phyloP scores from a whole-genome alignment of 2,797 vertebrate species.

The Aphelocoma californica region DNA sequence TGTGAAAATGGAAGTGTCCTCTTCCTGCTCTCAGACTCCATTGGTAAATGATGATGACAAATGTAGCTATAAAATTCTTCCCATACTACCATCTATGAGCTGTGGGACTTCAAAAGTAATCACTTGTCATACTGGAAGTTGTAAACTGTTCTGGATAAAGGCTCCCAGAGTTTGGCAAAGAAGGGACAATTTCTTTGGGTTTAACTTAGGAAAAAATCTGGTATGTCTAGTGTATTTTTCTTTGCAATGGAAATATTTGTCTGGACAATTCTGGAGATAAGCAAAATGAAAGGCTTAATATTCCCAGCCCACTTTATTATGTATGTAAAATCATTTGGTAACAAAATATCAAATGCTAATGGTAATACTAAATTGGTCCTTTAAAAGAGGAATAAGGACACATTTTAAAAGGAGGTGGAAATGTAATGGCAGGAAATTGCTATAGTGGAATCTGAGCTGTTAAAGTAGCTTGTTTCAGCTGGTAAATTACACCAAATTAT shows the following conservation, averaged over 20 bases:
- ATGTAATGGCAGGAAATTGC: background rate
- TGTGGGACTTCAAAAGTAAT: background rate
- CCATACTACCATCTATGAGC: fast-evolving
- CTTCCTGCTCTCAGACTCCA: background rate
- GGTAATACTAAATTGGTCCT: background rate
- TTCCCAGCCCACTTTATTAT: background rate
- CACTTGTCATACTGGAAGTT: background rate
- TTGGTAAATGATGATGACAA: background rate
- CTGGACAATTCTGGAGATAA: background rate
- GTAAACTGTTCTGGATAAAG: background rate
- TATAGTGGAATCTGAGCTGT: background rate
- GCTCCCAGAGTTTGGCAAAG: background rate
- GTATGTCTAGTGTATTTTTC: background rate
- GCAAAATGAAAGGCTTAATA: background rate
- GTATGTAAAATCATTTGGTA: background rate
- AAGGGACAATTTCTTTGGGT: background rate
- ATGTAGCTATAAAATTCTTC: background rate
- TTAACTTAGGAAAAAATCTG: background rate
- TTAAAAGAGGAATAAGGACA: background rate
- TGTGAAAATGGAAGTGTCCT: background rate
- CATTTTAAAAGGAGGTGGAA: background rate
- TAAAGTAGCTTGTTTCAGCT: background rate
- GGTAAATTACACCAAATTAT: background rate
- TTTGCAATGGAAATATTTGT: background rate
- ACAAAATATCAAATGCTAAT: background rate